Conservation (phyloP, 2,888 invertebrate species). For the Noctua pronuba region DNA sequence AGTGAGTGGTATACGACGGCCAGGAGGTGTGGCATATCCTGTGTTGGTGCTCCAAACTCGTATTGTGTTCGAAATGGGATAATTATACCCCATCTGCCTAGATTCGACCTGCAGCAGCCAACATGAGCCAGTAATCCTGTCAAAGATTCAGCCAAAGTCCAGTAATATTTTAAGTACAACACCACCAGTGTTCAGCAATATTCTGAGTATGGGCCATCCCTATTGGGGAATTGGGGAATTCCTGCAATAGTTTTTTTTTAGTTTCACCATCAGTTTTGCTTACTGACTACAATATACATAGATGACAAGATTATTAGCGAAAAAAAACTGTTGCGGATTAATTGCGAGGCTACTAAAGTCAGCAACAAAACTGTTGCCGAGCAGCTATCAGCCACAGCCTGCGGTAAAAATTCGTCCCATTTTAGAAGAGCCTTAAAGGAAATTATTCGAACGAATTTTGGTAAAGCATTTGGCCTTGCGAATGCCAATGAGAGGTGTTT, state of each 20-base stretch:
- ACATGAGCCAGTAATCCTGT: not conserved
- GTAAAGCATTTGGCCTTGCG: constrained; percentile 50
- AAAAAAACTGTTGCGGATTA: no score
- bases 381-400: not conserved
- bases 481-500: constrained; percentile 51
- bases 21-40: not conserved
- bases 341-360: not conserved
- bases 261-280: not conserved
- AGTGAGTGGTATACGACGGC: not conserved
- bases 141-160: not conserved
- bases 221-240: no score
- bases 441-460: constrained; percentile 62
- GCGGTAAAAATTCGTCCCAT: not conserved
- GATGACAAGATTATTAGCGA: not conserved
- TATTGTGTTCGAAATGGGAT: not conserved
- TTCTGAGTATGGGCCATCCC: not conserved
- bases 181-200: not conserved
- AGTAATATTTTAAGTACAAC: not conserved
- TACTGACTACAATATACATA: not conserved
- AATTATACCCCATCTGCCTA: not conserved
- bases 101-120: not conserved
- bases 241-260: not conserved
- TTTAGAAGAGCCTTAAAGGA: constrained; percentile 34
- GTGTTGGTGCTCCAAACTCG: no score
- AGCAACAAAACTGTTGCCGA: not conserved